A percentile compares a stretch with the other conserved stretches of the same genome.
These are phyloP conservation scores for Psammodynastes pulverulentus DNA, from an alignment of 2,113 vertebrate genomes.

Conservation along the genomic window DNA sequence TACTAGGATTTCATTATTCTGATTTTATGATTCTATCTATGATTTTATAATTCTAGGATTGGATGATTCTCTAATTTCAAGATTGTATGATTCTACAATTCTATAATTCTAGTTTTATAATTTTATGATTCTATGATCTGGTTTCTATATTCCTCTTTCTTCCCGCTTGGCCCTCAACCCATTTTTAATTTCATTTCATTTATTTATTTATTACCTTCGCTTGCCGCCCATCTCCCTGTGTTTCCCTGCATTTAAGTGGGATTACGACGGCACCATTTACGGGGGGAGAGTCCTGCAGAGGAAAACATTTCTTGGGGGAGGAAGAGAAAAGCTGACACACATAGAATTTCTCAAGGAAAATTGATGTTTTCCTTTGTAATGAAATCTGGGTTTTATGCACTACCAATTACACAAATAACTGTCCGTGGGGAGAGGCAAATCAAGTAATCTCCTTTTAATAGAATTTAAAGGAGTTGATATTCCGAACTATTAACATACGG, in stretches of 20 bases:
- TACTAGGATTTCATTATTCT: too few species aligned
- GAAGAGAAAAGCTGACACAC: neutral
- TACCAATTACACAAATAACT: slow-evolving; percentile 22
- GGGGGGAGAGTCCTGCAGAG: neutral
- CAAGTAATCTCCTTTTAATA: slow-evolving; percentile 24
- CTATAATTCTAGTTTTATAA: too few species aligned
- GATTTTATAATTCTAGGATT: too few species aligned
- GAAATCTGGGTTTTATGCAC: slow-evolving; percentile 21
- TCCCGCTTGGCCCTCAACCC: neutral
- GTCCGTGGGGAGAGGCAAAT: slow-evolving; percentile 2
- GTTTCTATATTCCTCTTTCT: neutral
- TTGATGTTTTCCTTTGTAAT: slow-evolving; percentile 8
- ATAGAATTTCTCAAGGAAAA: neutral
- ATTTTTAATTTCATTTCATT: neutral
- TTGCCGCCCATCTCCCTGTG: neutral
- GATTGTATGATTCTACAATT: too few species aligned
- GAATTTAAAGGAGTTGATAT: slow-evolving; percentile 22
- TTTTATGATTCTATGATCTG: too few species aligned
- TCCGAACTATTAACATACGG: slow-evolving; percentile 8
- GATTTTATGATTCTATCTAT: too few species aligned
- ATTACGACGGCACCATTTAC: neutral
- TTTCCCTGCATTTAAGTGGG: neutral
- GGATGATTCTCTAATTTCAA: too few species aligned
- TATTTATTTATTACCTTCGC: neutral
- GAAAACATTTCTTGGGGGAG: neutral